phyloP scores from a whole-genome alignment of 2,797 vertebrate species.

The Hydrophis major region DNA sequence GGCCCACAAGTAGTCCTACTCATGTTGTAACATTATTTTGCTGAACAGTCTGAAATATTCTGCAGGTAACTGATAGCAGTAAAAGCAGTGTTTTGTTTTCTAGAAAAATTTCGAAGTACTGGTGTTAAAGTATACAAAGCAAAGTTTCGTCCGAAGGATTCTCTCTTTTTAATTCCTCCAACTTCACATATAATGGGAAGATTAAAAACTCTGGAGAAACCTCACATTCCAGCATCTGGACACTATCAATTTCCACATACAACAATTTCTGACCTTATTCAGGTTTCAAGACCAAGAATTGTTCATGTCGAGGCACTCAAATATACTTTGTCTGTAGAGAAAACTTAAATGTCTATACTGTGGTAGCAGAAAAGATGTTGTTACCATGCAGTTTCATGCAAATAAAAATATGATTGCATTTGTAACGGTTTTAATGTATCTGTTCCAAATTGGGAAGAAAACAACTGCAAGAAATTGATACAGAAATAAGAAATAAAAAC shows the following conservation, averaged over 20 bases:
- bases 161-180: slow-evolving; percentile 56
- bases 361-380: not conserved
- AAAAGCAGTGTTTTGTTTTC: slow-evolving; percentile 1
- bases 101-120: not conserved
- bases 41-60: not conserved
- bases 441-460: not conserved
- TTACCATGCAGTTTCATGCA: not conserved
- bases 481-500: slow-evolving; percentile 12
- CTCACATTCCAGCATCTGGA: slow-evolving; percentile 21
- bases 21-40: not conserved
- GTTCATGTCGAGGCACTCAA: slow-evolving; percentile 35
- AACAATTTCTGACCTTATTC: slow-evolving; percentile 50
- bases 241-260: slow-evolving; percentile 48
- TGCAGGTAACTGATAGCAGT: not conserved
- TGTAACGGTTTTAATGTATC: not conserved
- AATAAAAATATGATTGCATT: not conserved
- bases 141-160: slow-evolving; percentile 61
- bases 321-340: not conserved
- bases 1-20: not conserved
- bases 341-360: not conserved
- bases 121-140: slow-evolving; percentile 45
- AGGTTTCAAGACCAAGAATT: slow-evolving; percentile 64
- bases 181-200: slow-evolving; percentile 53
- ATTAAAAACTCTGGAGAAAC: slow-evolving; percentile 30
- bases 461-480: not conserved